These are phyloP conservation scores for Amphiura filiformis DNA, from an alignment of 35 echinoderm and acorn worm genomes.

Conservation along the genomic window DNA sequence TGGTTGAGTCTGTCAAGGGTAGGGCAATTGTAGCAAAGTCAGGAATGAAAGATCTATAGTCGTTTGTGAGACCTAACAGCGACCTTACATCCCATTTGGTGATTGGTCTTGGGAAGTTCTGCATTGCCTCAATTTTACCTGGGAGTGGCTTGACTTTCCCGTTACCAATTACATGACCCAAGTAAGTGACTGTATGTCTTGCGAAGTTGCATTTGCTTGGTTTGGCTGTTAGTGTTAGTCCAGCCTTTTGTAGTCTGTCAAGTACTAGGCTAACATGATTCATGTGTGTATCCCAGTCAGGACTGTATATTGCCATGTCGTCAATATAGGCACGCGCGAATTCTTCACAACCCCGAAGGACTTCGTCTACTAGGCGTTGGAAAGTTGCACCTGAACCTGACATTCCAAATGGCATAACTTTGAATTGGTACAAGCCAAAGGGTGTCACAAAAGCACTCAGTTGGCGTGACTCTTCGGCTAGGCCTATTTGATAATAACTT, in stretches of 20 bases:
- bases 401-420: too few relatives aligned
- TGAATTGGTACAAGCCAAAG: too few relatives aligned
- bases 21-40: slow-evolving; percentile 21
- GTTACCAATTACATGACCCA: slow-evolving; percentile 42
- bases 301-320: slow-evolving; percentile 38
- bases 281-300: slow-evolving; percentile 40
- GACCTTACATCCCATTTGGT: slow-evolving; percentile 40
- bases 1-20: slow-evolving; percentile 28
- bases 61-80: slow-evolving; percentile 6
- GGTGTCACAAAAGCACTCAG: too few relatives aligned
- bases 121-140: slow-evolving; percentile 27
- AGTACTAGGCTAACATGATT: slow-evolving; percentile 13
- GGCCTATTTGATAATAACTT: too few relatives aligned
- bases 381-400: too few relatives aligned
- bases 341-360: too few relatives aligned
- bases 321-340: slow-evolving; percentile 67
- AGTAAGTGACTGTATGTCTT: slow-evolving; percentile 8
- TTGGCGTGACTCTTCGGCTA: too few relatives aligned
- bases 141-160: slow-evolving; percentile 12
- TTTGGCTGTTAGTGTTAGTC: slow-evolving; percentile 51
- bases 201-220: slow-evolving; percentile 31
- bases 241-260: slow-evolving; percentile 13
- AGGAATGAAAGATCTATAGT: slow-evolving; percentile 25
- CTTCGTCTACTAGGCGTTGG: too few relatives aligned
- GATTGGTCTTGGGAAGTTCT: slow-evolving; percentile 7